These are phyloP conservation scores for Xanthorhoe spadicearia DNA, from an alignment of 2,888 invertebrate genomes.

Conservation along the genomic window DNA sequence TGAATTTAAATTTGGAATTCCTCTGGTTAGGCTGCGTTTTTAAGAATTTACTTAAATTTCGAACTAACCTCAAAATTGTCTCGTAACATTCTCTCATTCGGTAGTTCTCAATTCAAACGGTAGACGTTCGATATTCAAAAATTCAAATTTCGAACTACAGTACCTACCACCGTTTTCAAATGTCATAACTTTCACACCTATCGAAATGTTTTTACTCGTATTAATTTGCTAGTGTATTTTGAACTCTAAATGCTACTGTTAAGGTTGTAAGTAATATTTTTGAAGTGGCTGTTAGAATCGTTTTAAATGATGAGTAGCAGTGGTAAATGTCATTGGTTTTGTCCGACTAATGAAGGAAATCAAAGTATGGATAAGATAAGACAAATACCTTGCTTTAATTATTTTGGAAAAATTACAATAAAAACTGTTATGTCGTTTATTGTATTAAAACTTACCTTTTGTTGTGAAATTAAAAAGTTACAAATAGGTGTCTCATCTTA, in stretches of 20 bases:
- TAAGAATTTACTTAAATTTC: neutral
- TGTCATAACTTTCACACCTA: conserved; percentile 77
- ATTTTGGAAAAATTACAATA: no score
- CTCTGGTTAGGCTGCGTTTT: neutral
- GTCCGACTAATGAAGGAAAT: conserved; percentile 74
- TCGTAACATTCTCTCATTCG: conserved; percentile 14
- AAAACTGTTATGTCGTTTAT: no score
- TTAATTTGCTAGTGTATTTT: conserved; percentile 33
- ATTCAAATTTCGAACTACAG: conserved; percentile 62
- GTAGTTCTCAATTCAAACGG: conserved; percentile 44
- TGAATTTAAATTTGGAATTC: no score
- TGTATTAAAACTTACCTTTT: no score
- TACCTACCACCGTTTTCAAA: conserved; percentile 65
- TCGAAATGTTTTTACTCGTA: conserved; percentile 45
- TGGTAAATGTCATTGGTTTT: conserved; percentile 81
- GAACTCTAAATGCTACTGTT: fast-evolving
- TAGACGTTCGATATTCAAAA: conserved; percentile 56
- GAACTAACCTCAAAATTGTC: conserved; percentile 1
- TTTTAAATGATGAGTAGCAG: conserved; percentile 44
- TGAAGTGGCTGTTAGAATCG: conserved; percentile 42
- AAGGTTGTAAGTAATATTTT: conserved; percentile 26
- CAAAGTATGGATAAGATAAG: conserved; percentile 49
- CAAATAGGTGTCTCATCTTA: no score
- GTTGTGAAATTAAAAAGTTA: no score
- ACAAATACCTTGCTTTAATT: neutral